Base-by-base conservation (phyloP, 2,888 invertebrate genomes). In the Phengaris alcon region DNA sequence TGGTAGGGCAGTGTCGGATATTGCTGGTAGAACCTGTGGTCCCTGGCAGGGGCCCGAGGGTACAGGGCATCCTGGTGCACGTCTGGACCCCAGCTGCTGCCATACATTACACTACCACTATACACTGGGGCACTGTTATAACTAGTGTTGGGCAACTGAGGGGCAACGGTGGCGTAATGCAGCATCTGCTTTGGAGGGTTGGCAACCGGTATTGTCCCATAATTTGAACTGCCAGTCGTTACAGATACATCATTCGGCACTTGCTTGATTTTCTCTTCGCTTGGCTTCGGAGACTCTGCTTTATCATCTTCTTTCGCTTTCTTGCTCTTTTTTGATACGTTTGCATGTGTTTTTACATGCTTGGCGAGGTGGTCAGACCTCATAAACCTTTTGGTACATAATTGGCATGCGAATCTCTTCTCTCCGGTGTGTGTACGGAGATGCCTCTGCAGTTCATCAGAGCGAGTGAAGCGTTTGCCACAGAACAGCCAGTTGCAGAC, bases 301-400 rank as follows among this genome's bases (percentile, higher is more conserved):
- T 93, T 94, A 12, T 89, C 89, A 7, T 90, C 91, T 1, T 89
- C 90, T 78, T 89, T 90, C 0, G 84, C 74, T 82, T 92, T 89
- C 80, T 90, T 92, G 76, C 84, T 94, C 77, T 94, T 94, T 75
- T 94, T 94, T 35, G 95, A 91, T 1, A 91, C 93, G 79, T 95
- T 96, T 51, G 95, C 95, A 82, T 98, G 98, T 0, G 98, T 98
- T 86, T 98, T 98, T 79, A 96, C 95, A 87, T 98, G 98, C 87
- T 98, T 99, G 77, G 96, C 96, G n/a, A 99, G 94, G 86, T 99
- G 98, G 86, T 98, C 98, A 78, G 97, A 97, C 35, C 98, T 94
- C 96, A 98, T 98, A 88, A 98, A 98, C 73, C 97, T 94, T 87
- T 98, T 99, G 59, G 96, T 95, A 87, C 98, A 98, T n/a, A 96